Evolutionary conservation across 1,140 invertebrate genomes (phyloP).

Genomic region (Lordiphosa stackelbergi): DNA sequence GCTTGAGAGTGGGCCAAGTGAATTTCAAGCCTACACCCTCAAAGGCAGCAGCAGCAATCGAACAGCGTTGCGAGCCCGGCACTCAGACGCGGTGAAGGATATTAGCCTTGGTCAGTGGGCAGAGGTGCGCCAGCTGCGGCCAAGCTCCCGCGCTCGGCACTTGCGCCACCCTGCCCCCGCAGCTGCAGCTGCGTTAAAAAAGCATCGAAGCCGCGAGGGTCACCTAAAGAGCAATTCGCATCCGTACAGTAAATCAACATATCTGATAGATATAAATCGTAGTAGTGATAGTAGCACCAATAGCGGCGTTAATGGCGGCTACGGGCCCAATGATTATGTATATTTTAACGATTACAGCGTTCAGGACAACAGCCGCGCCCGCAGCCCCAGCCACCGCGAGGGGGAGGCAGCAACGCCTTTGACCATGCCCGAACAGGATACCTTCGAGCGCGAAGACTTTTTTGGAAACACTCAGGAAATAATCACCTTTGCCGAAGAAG

Average conservation of each 20-base stretch:
- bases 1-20: slow-evolving; percentile 16
- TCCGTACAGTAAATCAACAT: slow-evolving; percentile 63
- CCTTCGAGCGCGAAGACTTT: slow-evolving; percentile 83
- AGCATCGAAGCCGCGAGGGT: slow-evolving; percentile 6
- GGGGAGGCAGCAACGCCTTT: not conserved
- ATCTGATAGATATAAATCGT: slow-evolving; percentile 70
- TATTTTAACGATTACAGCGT: slow-evolving; percentile 55
- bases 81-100: slow-evolving; percentile 8
- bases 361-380: slow-evolving; percentile 12
- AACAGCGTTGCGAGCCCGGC: not conserved
- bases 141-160: slow-evolving; percentile 2
- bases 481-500: slow-evolving; percentile 88
- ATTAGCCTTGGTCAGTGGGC: slow-evolving; percentile 13
- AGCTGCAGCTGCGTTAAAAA: slow-evolving; percentile 3
- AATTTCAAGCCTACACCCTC: slow-evolving; percentile 8
- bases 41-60: slow-evolving; percentile 20
- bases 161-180: not conserved
- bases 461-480: slow-evolving; percentile 89
- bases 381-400: slow-evolving; percentile 4
- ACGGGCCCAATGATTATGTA: slow-evolving; percentile 38
- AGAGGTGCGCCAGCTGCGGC: slow-evolving; percentile 15
- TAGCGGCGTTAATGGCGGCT: slow-evolving; percentile 21
- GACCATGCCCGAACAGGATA: slow-evolving; percentile 28
- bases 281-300: slow-evolving; percentile 56
- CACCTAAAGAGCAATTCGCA: slow-evolving; percentile 34